Percentiles rank a stretch among this genome's conserved stretches.
Conservation (phyloP, 2,888 invertebrate genomes). For the Lithosia quadra region DNA sequence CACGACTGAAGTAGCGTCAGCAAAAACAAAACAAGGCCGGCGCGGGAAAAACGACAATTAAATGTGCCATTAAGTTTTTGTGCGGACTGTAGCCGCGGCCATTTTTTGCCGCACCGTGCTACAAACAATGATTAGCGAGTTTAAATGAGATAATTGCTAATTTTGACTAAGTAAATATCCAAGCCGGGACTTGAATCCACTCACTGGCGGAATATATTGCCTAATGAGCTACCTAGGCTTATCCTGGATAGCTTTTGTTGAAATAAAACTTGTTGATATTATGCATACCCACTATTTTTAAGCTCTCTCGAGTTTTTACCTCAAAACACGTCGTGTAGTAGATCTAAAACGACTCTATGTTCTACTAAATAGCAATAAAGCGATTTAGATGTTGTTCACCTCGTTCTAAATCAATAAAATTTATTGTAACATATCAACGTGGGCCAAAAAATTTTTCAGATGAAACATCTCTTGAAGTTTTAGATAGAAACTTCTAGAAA, state of each 20-base stretch:
- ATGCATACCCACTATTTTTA: no score
- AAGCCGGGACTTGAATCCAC: no score
- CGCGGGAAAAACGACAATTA: conserved; percentile 62
- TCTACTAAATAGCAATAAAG: no score
- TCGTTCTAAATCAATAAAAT: no score
- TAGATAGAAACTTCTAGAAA: neutral
- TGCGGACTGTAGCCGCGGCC: conserved; percentile 47
- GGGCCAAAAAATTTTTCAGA: neutral
- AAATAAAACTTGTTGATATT: no score
- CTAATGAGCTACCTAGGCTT: neutral
- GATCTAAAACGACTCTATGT: no score
- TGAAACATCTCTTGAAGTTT: neutral
- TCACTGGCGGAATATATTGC: no score
- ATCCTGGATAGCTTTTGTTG: no score
- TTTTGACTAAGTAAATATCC: neutral
- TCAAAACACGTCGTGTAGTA: no score
- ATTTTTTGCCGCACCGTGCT: conserved; percentile 41
- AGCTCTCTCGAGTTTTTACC: no score
- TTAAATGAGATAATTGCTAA: conserved; percentile 39
- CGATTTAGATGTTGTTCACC: no score
- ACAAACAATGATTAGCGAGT: conserved; percentile 32
- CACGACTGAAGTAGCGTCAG: conserved; percentile 44
- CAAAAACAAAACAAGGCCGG: conserved; percentile 56
- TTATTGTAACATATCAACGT: no score
- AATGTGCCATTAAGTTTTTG: conserved; percentile 63